Percentiles rank a stretch among this genome's conserved stretches.
Conservation (phyloP, 1,140 invertebrate species). For the Drosophila kanapiae region DNA sequence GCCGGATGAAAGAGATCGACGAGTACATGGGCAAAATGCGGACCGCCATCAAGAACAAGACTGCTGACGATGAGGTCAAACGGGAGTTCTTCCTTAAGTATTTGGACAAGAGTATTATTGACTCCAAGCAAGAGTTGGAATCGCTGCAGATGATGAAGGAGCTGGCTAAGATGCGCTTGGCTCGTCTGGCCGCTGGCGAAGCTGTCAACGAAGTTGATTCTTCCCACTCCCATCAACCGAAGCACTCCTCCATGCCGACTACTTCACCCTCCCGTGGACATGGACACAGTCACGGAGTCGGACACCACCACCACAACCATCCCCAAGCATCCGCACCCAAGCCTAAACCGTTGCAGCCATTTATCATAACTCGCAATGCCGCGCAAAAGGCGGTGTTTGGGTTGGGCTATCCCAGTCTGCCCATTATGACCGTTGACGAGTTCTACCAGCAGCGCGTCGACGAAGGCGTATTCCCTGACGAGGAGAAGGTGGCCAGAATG, state of each 20-base stretch:
- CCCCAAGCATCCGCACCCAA: slow-evolving; percentile 54
- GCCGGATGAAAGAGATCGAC: slow-evolving; percentile 92
- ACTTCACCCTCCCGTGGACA: slow-evolving; percentile 9
- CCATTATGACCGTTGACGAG: slow-evolving; percentile 96
- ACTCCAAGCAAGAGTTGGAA: slow-evolving; percentile 92
- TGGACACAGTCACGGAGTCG: slow-evolving; percentile 53
- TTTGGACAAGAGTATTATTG: slow-evolving; percentile 91
- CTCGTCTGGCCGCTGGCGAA: slow-evolving; percentile 37
- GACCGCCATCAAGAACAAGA: slow-evolving; percentile 87
- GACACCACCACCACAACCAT: slow-evolving; percentile 47
- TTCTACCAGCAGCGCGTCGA: slow-evolving; percentile 96
- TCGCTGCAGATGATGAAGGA: slow-evolving; percentile 90
- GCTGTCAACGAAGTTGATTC: slow-evolving; percentile 16
- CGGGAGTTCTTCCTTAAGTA: slow-evolving; percentile 93
- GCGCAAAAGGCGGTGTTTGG: slow-evolving; percentile 97
- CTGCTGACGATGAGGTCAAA: slow-evolving; percentile 92
- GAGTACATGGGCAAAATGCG: slow-evolving; percentile 89
- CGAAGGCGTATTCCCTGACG: slow-evolving; percentile 89
- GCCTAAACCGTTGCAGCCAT: slow-evolving; percentile 91
- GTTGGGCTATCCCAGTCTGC: slow-evolving; percentile 96
- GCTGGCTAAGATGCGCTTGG: slow-evolving; percentile 89
- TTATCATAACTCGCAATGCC: slow-evolving; percentile 96
- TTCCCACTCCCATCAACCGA: not conserved
- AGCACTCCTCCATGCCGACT: not conserved
- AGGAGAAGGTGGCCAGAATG: slow-evolving; percentile 73